phyloP scores from a whole-genome alignment of 2,797 vertebrate genomes.

The Enteromius thamalakanensis region DNA sequence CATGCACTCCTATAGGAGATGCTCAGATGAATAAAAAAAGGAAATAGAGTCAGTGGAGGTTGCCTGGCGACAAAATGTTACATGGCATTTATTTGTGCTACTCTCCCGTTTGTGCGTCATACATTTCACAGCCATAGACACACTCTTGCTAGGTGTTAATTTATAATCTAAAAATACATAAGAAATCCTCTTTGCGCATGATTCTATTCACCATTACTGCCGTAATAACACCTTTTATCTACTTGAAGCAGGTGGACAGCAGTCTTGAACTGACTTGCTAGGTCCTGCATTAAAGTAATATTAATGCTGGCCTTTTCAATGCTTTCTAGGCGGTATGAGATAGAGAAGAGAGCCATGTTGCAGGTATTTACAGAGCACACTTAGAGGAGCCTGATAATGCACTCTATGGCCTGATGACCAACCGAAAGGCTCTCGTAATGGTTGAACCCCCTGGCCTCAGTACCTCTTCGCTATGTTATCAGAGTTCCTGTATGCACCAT shows the following conservation, averaged over 20 bases:
- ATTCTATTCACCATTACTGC: background rate
- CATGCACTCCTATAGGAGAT: background rate
- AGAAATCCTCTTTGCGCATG: background rate
- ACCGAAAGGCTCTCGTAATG: background rate
- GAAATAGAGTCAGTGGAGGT: background rate
- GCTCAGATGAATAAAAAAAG: background rate
- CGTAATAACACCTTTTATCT: conserved; percentile 3
- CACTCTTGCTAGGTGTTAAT: conserved; percentile 23
- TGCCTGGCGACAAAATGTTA: conserved; percentile 3
- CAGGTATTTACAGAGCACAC: conserved; percentile 36
- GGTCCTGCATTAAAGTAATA: conserved; percentile 11
- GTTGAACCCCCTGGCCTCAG: background rate
- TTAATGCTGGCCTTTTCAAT: background rate
- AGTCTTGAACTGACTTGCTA: conserved; percentile 16
- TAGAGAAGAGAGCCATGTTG: conserved; percentile 14
- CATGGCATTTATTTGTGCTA: background rate
- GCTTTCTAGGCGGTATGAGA: background rate
- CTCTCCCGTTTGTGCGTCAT: background rate
- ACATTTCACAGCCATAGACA: conserved; percentile 20
- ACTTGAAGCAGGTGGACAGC: background rate
- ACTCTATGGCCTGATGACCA: background rate
- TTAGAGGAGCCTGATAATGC: conserved; percentile 16
- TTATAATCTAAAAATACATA: conserved; percentile 26
- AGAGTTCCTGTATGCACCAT: background rate
- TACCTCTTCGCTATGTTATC: background rate